Base-by-base conservation (phyloP, 2,888 invertebrate genomes). In the Agrochola lychnidis region DNA sequence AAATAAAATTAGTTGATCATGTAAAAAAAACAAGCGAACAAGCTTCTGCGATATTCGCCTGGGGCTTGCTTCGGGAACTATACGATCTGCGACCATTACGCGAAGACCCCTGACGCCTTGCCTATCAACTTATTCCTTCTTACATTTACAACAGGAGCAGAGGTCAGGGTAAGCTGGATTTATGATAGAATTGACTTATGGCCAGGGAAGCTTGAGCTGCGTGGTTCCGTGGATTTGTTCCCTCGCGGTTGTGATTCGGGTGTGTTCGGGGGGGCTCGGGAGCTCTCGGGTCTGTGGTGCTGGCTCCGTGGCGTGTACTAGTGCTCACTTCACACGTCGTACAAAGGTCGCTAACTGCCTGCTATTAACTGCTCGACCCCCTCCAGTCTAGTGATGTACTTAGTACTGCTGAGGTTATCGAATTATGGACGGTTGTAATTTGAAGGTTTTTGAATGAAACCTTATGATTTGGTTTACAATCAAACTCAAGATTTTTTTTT, bases 341-440 rank as follows among this genome's bases (percentile, higher is more conserved):
- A 96, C 95, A 96, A 96, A 95, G 95, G 93, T 91, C 94, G 93
- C 95, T 96, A 96, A 96, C 96, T 96, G 96, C 95, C 96, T 95
- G 95, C 96, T 96, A 96, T 96, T 96, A 96, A 93, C 94, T 90
- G 93, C 93, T 93, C 93, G 92, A 92, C 93, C 94, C 94, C 94
- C 92, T 91, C 88, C 89, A 84, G 82, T 64, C 86, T 94, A 95
- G 94, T 91, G 95, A 93, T 93, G 95, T 91, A 78, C 82, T 78
- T 63, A 80, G 76, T 74, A 25, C 62, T 73, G 16, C 40, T 77
- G 12, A 7, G 12, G 12, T 62, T 83, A 78, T 83, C 86, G 83
- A 83, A 62, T 64, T 66, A 57, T 48, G 14, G 9, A 12, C 42
- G 25, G 30, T 25, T 22, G 30, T 30, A 0, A 48, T 51, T 51